Conservation (phyloP, 2,888 invertebrate genomes). For the Drosophila anomalata region DNA sequence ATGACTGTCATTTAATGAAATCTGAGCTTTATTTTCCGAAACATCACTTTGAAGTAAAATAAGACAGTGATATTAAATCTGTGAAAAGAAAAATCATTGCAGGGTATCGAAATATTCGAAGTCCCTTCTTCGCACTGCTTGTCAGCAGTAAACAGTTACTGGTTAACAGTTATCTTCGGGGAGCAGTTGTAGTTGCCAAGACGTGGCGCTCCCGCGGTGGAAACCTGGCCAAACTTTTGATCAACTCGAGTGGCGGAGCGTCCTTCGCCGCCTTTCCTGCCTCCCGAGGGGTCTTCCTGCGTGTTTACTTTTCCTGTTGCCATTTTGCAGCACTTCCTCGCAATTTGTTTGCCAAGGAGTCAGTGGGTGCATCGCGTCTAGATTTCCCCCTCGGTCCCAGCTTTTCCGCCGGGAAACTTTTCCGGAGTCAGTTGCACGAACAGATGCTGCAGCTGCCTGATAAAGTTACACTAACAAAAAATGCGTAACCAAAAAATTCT, state of each 20-base stretch:
- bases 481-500: no score
- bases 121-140: constrained; percentile 21
- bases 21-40: no score
- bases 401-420: constrained; percentile 45
- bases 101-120: neutral
- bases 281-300: constrained; percentile 28
- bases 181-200: constrained; percentile 17
- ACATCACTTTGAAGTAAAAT: no score
- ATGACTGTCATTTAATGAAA: no score
- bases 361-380: constrained; percentile 3
- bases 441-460: constrained; percentile 54
- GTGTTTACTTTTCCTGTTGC: constrained; percentile 65
- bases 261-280: neutral
- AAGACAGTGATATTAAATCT: neutral
- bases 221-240: constrained; percentile 62
- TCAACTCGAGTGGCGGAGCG: constrained; percentile 55
- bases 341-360: constrained; percentile 78
- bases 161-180: constrained; percentile 39
- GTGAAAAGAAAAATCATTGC: neutral
- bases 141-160: constrained; percentile 32
- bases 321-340: constrained; percentile 67
- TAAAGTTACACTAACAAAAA: constrained; percentile 46
- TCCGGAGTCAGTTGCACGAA: constrained; percentile 37
- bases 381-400: neutral
- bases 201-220: constrained; percentile 26